A percentile compares a stretch with the other conserved stretches of the same genome.
Evolutionary conservation across 2,888 invertebrate species (phyloP).

Genomic region (Terebella lapidaria): DNA sequence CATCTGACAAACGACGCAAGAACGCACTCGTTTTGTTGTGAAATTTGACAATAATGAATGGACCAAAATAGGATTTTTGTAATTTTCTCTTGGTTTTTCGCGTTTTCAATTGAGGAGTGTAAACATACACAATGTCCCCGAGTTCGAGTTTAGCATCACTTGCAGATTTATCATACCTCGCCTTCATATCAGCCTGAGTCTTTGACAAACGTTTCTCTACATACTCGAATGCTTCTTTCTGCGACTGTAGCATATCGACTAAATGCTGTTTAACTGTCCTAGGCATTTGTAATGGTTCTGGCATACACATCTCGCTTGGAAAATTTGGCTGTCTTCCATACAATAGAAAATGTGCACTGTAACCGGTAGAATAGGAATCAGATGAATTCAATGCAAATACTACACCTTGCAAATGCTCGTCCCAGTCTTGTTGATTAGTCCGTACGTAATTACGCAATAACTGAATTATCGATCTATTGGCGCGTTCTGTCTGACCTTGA

Average conservation of each 20-base stretch:
- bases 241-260: neutral
- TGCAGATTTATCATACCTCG: no score
- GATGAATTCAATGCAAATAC: neutral
- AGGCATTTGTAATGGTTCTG: neutral
- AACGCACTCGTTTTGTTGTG: no score
- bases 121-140: neutral
- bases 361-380: neutral
- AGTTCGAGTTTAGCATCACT: neutral
- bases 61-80: no score
- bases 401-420: neutral
- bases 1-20: no score
- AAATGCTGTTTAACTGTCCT: neutral
- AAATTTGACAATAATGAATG: no score
- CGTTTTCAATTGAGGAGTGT: neutral
- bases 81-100: neutral
- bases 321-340: neutral
- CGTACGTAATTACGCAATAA: neutral
- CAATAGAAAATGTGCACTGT: no score
- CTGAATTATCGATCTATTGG: neutral
- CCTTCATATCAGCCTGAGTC: neutral
- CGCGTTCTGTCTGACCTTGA: neutral
- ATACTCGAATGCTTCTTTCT: no score
- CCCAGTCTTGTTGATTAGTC: neutral
- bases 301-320: neutral
- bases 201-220: neutral